A percentile compares a stretch with the other conserved stretches of the same genome.
Evolutionary conservation across 2,797 vertebrate genomes (phyloP).

Genomic region (Sphenopsis melanotis): DNA sequence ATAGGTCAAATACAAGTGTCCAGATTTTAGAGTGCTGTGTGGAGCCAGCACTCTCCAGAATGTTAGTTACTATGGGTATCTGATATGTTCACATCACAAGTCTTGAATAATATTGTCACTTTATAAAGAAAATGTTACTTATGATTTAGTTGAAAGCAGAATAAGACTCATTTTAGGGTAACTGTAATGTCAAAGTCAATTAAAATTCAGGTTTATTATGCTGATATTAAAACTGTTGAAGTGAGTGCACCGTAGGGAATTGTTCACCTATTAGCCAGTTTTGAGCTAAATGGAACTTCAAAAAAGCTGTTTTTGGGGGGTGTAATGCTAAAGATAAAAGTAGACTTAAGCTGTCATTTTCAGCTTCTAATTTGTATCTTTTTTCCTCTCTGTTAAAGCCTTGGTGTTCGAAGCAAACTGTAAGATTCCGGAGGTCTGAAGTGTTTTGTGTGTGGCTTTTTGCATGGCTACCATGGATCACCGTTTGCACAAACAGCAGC

Average conservation of each 20-base stretch:
- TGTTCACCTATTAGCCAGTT: neutral
- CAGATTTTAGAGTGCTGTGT: neutral
- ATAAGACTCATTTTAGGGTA: neutral
- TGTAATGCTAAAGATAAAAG: neutral
- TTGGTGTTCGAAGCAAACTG: neutral
- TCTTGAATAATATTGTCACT: neutral
- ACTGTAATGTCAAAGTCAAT: neutral
- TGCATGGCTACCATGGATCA: neutral
- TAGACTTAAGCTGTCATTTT: neutral
- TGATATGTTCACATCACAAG: neutral
- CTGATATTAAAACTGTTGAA: neutral
- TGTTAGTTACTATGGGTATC: neutral
- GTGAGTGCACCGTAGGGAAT: neutral
- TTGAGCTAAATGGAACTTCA: neutral
- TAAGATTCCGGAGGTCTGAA: neutral
- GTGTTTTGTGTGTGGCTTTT: neutral
- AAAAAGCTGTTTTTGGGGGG: neutral
- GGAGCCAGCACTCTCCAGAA: neutral
- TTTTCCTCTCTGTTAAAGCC: neutral
- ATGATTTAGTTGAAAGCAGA: neutral
- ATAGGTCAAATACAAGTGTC: neutral
- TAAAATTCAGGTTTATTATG: neutral
- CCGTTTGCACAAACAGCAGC: slow-evolving; percentile 35
- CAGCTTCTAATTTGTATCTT: neutral
- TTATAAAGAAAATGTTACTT: neutral